Conservation (phyloP, 1,140 invertebrate genomes). For the Pseudomyrmex concolor region DNA sequence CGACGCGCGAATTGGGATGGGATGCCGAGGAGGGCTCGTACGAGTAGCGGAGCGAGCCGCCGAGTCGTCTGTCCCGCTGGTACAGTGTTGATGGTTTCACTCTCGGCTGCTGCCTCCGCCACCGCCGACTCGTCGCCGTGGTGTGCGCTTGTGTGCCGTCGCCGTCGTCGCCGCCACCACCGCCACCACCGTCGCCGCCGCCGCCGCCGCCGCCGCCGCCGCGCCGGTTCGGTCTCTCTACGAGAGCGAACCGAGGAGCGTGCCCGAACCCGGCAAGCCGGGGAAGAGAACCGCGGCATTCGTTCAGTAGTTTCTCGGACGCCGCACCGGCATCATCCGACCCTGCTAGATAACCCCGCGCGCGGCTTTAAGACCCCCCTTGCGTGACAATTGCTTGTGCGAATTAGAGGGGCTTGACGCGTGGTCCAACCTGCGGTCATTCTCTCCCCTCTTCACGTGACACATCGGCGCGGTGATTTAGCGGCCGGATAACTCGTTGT, state of each 20-base stretch:
- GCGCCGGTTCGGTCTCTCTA: constrained; percentile 75
- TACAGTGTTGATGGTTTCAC: constrained; percentile 76
- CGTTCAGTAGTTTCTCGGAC: constrained; percentile 85
- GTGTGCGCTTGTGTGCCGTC: constrained; percentile 57
- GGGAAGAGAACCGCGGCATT: constrained; percentile 82
- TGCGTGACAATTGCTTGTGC: constrained; percentile 55
- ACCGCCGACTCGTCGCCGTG: constrained; percentile 46
- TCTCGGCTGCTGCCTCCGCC: constrained; percentile 71
- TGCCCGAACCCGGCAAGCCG: constrained; percentile 80
- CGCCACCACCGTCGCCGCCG: constrained; percentile 34
- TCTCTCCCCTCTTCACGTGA: background rate
- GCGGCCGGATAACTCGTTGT: constrained; percentile 3
- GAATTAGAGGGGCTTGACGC: background rate
- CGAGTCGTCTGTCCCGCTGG: constrained; percentile 67
- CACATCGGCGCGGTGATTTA: constrained; percentile 13
- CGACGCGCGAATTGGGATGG: constrained; percentile 70
- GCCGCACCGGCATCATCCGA: constrained; percentile 83
- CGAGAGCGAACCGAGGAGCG: constrained; percentile 75
- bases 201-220: constrained; percentile 45
- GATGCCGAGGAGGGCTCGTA: constrained; percentile 69
- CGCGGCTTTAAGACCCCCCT: constrained; percentile 39
- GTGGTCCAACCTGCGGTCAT: background rate
- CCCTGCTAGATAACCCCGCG: constrained; percentile 67
- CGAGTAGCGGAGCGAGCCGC: constrained; percentile 71
- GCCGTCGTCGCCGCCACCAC: constrained; percentile 12